Percentiles rank a stretch among this genome's conserved stretches.
phyloP scores from a whole-genome alignment of 53 echinoderm and acorn worm species.

The Henricia sp. region DNA sequence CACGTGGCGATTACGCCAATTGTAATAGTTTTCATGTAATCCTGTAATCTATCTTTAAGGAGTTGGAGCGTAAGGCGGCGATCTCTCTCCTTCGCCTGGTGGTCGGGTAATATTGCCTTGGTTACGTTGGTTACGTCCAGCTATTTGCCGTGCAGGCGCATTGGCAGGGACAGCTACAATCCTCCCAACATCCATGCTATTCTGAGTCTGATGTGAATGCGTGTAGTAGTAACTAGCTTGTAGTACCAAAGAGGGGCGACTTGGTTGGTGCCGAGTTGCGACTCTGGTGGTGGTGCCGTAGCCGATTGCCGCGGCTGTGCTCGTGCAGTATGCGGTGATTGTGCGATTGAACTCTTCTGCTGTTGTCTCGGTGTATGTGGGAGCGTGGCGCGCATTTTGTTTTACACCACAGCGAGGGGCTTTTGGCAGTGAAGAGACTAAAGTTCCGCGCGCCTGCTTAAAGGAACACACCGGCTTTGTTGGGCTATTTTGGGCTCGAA shows the following conservation, averaged over 20 bases:
- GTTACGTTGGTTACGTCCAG: too few species aligned
- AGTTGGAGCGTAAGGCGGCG: constrained; percentile 39
- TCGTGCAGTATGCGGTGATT: constrained; percentile 36
- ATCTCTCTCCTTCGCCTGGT: background rate
- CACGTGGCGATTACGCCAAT: too few species aligned
- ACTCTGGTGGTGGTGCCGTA: background rate
- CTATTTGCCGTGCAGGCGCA: constrained; percentile 4
- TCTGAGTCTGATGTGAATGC: too few species aligned
- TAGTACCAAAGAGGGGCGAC: background rate
- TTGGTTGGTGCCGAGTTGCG: background rate
- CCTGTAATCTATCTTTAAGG: too few species aligned
- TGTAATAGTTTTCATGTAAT: too few species aligned
- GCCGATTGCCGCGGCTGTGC: constrained; percentile 8
- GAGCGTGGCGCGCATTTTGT: too few species aligned
- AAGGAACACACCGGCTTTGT: too few species aligned
- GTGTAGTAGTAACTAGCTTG: constrained; percentile 18
- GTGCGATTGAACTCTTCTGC: background rate
- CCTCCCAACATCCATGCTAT: too few species aligned
- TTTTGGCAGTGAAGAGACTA: too few species aligned
- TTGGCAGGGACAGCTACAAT: background rate
- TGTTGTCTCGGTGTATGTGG: constrained; percentile 7
- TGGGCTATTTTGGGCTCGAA: too few species aligned
- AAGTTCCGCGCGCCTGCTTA: too few species aligned
- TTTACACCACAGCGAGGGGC: too few species aligned
- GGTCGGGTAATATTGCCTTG: background rate